phyloP scores from a whole-genome alignment of 2,797 vertebrate species.

The Fundulus diaphanus region DNA sequence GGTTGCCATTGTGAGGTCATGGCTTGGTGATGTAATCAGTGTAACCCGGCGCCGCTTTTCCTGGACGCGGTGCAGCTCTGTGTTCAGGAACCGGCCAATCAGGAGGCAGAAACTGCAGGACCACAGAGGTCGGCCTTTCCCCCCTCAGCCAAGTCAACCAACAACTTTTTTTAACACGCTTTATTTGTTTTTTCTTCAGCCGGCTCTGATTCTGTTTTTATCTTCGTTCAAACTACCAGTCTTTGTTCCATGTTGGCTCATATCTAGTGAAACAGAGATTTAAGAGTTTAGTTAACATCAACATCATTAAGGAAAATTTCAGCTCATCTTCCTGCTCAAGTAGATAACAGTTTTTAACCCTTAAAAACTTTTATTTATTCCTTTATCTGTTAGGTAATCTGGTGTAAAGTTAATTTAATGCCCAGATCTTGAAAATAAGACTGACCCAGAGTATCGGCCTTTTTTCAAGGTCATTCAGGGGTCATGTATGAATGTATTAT shows the following conservation, averaged over 20 bases:
- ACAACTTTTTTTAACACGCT: background rate
- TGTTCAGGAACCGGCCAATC: conserved; percentile 57
- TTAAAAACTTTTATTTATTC: background rate
- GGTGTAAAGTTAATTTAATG: background rate
- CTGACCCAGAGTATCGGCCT: too few relatives aligned
- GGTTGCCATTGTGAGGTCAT: conserved; percentile 71
- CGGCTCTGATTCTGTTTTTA: background rate
- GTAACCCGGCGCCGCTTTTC: conserved; percentile 70
- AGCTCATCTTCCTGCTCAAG: background rate
- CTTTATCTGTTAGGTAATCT: background rate
- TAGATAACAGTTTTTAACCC: too few relatives aligned
- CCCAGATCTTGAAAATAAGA: background rate
- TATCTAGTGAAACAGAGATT: background rate
- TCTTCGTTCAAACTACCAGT: background rate
- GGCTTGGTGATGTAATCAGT: conserved; percentile 76
- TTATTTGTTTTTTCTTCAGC: background rate
- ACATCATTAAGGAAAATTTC: background rate
- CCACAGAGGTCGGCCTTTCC: background rate
- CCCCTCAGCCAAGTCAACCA: background rate
- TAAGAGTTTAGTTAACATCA: background rate
- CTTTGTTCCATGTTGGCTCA: background rate
- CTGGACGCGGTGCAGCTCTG: conserved; percentile 55
- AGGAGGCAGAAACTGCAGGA: conserved; percentile 18
- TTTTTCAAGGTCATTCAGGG: too few relatives aligned
- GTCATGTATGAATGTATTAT: background rate